phyloP scores from a whole-genome alignment of 1,140 invertebrate genomes.

The Cydia amplana region DNA sequence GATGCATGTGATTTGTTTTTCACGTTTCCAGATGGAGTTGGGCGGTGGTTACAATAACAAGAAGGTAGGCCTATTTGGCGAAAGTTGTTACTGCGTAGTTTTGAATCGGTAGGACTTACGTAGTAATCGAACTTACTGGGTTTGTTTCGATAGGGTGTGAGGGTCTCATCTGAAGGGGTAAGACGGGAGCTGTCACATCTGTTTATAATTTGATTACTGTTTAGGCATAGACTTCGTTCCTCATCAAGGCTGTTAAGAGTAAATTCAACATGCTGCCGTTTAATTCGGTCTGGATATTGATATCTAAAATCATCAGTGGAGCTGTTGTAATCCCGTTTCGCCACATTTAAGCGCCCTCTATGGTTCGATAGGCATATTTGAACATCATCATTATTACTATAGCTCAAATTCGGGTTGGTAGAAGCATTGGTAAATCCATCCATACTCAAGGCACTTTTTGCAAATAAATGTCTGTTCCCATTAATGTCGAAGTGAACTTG shows the following conservation, averaged over 20 bases:
- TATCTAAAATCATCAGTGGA: neutral
- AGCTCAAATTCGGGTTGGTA: neutral
- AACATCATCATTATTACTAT: neutral
- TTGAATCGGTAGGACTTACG: neutral
- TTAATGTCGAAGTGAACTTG: no score
- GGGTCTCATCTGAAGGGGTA: neutral
- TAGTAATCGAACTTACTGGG: neutral
- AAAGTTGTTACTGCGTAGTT: neutral
- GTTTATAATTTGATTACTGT: no score
- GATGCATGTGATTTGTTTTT: neutral
- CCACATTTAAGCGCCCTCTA: neutral
- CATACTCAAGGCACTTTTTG: no score
- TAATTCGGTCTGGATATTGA: neutral
- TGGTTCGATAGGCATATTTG: neutral
- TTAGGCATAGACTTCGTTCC: no score
- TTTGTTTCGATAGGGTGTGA: neutral
- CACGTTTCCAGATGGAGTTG: neutral
- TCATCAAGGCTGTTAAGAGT: neutral
- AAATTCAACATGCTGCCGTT: neutral
- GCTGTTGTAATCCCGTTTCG: neutral
- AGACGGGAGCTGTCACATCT: no score
- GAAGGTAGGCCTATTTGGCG: neutral
- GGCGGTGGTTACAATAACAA: neutral
- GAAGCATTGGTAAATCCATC: neutral
- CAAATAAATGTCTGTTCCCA: no score